Evolutionary conservation across 1,140 invertebrate genomes (phyloP), one percentile per base, ranked within the genome.

Genomic region (Drosophila baimaii): DNA sequence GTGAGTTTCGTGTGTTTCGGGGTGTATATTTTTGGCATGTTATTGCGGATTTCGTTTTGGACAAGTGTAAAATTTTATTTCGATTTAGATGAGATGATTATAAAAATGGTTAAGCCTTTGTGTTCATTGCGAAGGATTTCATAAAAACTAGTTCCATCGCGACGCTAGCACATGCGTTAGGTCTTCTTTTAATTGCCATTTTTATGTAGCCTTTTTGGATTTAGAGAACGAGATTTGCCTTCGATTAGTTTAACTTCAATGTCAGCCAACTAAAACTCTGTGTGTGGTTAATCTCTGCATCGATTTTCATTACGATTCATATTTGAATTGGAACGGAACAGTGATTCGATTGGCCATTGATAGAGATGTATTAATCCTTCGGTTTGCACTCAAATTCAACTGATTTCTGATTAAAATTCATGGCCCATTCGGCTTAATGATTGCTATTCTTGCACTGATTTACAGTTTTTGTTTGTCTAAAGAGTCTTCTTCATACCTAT

Each of bases 1-100:
- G 59, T 72, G 47, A 44, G 58, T 52, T 27, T 19, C 41, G 59
- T 66, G 44, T n/a, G n/a, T n/a, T n/a, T n/a, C n/a, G n/a, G 54
- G 43, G 58, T 70, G 56, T 69, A 23, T 33, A 37, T 55, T 49
- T 17, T 72, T 35, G 52, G 17, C 56, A 47, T 81, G 64, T 75
- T 57, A 21, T 57, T 56, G 57, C 21, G 23, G 52, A 44, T 59
- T 54, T 63, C 54, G 47, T 77, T 79, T 82, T 79, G 31, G 47
- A 68, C 39, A 78, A 84, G 78, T 85, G 86, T 91, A 76, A 76
- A 65, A 63, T 78, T 91, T 86, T 64, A 74, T 89, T 91, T 85
- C 90, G 89, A 91, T 92, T 88, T 92, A 92, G 91, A 91, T 92
- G 88, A 91, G 90, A 92, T 92, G 91, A 92, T 92, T 92, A 92